Conservation (phyloP, 2,888 invertebrate genomes). For the Elegia similella region DNA sequence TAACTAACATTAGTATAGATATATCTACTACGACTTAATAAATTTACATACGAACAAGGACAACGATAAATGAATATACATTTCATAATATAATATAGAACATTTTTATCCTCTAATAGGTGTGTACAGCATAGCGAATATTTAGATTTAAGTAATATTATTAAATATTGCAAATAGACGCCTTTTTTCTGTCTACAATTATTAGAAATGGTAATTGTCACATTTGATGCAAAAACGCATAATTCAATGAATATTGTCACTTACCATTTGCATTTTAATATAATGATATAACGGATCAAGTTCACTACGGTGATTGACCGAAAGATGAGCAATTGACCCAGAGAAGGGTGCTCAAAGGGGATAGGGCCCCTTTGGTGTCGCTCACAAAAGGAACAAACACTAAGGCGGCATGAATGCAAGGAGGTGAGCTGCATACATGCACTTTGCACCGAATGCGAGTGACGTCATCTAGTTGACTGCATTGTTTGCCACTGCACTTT, state of each 20-base stretch:
- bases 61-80: neutral
- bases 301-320: conserved; percentile 56
- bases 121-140: neutral
- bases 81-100: neutral
- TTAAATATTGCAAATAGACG: neutral
- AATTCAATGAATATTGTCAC: neutral
- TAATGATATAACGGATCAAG: neutral
- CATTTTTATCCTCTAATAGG: neutral
- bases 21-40: neutral
- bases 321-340: conserved; percentile 71
- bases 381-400: conserved; percentile 76
- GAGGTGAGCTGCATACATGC: conserved; percentile 78
- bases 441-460: conserved; percentile 78
- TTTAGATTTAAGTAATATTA: neutral
- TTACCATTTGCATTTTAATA: neutral
- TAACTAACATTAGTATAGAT: neutral
- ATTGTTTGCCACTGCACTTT: conserved; percentile 70
- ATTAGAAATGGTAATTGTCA: neutral
- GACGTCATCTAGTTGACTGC: conserved; percentile 69
- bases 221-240: neutral
- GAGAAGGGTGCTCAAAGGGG: conserved; percentile 78
- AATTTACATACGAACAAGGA: neutral
- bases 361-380: conserved; percentile 80
- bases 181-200: neutral
- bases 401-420: conserved; percentile 69